Percentiles rank a stretch among this genome's conserved stretches.
Conservation (phyloP, 2,113 vertebrate genomes). For the Periophthalmus modestus region DNA sequence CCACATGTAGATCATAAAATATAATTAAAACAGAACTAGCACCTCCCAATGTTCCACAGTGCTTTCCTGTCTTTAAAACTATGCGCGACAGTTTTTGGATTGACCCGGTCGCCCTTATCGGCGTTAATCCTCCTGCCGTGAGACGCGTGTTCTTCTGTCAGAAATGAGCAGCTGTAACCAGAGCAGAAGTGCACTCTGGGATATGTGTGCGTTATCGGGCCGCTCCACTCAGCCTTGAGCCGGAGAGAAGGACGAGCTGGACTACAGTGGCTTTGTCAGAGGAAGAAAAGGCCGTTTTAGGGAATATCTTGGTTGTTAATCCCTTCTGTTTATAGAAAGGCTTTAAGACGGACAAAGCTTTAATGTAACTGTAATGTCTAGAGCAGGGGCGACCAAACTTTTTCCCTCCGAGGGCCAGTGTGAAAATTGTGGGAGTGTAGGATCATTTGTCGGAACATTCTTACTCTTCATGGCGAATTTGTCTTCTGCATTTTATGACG, state of each 20-base stretch:
- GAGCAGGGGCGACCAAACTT: too few species aligned
- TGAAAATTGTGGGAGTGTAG: too few species aligned
- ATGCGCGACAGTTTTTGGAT: neutral
- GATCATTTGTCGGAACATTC: too few species aligned
- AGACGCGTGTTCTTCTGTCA: neutral
- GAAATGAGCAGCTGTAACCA: neutral
- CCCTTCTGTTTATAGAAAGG: too few species aligned
- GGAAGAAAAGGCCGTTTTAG: neutral
- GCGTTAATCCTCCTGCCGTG: neutral
- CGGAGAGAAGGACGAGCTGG: neutral
- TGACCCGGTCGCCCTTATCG: neutral
- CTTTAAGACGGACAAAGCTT: too few species aligned
- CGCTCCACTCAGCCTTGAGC: neutral
- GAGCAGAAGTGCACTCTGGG: neutral
- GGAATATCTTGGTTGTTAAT: neutral
- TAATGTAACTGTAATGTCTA: too few species aligned
- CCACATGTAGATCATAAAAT: neutral
- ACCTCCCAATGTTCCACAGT: neutral
- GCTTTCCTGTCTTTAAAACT: neutral
- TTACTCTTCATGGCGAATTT: too few species aligned
- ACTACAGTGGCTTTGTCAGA: neutral
- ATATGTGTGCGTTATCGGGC: neutral
- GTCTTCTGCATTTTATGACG: too few species aligned
- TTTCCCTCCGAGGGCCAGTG: too few species aligned
- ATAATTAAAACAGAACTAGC: neutral